Conservation (phyloP, 2,888 invertebrate genomes). For the Nebria brevicollis region DNA sequence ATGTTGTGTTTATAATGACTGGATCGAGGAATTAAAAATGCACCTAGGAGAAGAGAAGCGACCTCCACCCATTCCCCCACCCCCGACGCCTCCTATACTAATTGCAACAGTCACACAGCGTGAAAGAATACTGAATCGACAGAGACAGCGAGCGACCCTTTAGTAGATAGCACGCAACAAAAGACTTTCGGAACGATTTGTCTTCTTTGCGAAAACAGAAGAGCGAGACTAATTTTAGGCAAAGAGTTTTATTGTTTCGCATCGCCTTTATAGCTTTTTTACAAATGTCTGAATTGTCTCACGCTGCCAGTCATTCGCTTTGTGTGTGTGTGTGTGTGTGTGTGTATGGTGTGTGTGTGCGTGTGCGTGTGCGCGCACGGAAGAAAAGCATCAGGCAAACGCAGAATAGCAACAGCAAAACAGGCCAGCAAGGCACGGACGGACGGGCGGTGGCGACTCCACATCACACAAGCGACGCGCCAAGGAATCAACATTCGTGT, state of each 20-base stretch:
- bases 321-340: neutral
- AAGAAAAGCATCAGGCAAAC: neutral
- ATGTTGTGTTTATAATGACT: constrained; percentile 64
- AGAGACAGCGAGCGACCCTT: neutral
- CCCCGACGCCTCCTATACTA: constrained; percentile 2
- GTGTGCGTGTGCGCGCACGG: neutral
- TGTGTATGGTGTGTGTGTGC: neutral
- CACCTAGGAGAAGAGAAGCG: constrained; percentile 55
- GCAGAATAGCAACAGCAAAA: neutral
- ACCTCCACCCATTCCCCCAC: neutral
- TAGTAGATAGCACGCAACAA: constrained; percentile 55
- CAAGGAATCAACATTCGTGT: constrained; percentile 44
- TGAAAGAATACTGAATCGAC: neutral
- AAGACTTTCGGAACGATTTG: constrained; percentile 57
- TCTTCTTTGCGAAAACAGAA: constrained; percentile 55
- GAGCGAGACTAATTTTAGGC: constrained; percentile 59
- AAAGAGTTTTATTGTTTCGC: constrained; percentile 61
- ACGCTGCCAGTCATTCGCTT: constrained; percentile 52
- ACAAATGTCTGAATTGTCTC: constrained; percentile 59
- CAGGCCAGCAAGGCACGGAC: neutral
- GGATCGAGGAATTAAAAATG: constrained; percentile 63
- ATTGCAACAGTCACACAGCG: neutral
- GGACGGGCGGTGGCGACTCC: constrained; percentile 15
- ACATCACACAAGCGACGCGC: constrained; percentile 14
- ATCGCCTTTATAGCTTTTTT: constrained; percentile 59